A percentile compares a stretch with the other conserved stretches of the same genome.
Conservation (phyloP, 2,797 vertebrate genomes). For the Fistularia tabacaria region DNA sequence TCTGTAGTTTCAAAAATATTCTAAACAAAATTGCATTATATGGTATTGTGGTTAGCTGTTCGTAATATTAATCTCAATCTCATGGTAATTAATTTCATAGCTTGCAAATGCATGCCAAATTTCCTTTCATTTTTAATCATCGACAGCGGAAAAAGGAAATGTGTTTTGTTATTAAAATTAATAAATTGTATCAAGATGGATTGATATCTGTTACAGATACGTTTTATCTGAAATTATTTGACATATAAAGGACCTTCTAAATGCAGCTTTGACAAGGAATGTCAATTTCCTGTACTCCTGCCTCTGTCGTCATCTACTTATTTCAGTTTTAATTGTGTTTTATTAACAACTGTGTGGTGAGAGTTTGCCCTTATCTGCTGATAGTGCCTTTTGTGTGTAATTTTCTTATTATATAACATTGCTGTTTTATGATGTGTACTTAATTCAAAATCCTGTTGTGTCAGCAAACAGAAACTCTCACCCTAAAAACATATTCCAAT, state of each 20-base stretch:
- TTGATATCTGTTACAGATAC: not conserved
- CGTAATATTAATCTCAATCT: too few relatives aligned
- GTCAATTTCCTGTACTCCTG: slow-evolving; percentile 4
- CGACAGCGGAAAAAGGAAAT: too few relatives aligned
- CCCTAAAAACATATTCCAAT: slow-evolving; percentile 6
- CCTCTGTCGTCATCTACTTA: not conserved
- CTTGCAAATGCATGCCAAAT: too few relatives aligned
- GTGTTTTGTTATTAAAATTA: too few relatives aligned
- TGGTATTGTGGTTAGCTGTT: too few relatives aligned
- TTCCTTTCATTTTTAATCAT: too few relatives aligned
- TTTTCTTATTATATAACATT: slow-evolving; percentile 1
- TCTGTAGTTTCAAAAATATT: too few relatives aligned
- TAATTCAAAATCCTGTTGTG: slow-evolving; percentile 23
- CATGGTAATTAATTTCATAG: too few relatives aligned
- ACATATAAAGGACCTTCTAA: not conserved
- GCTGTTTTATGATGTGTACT: slow-evolving; percentile 5
- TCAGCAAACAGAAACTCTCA: slow-evolving; percentile 15
- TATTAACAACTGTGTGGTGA: too few relatives aligned
- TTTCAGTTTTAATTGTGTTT: too few relatives aligned
- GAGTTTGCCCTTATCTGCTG: slow-evolving; percentile 16
- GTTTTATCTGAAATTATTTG: not conserved
- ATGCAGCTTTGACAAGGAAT: slow-evolving; percentile 8
- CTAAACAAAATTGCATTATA: too few relatives aligned
- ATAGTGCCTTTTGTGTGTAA: not conserved
- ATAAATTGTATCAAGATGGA: not conserved